Conservation (phyloP, 2,888 invertebrate species). For the Pedicia rivosa region DNA sequence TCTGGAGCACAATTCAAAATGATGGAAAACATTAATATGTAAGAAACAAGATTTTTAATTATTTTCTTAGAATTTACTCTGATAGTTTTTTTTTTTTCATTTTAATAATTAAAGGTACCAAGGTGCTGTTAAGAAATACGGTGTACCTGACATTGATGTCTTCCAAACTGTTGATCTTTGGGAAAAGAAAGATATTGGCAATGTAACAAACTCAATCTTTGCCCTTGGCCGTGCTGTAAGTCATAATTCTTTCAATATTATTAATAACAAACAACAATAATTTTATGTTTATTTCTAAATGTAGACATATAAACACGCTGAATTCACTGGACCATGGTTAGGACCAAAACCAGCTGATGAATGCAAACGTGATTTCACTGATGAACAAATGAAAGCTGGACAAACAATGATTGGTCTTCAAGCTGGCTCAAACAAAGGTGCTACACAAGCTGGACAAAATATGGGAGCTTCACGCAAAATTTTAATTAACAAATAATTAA, state of each 20-base stretch:
- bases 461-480: conserved; percentile 83
- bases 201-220: conserved; percentile 71
- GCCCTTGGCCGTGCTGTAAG: conserved; percentile 71
- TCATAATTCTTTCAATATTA: conserved; percentile 9
- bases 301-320: conserved; percentile 70
- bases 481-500: conserved; percentile 81
- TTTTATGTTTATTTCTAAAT: conserved; percentile 10
- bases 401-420: conserved; percentile 85
- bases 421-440: conserved; percentile 92
- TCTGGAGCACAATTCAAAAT: conserved; percentile 96
- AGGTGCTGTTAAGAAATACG: conserved; percentile 70
- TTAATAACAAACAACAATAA: conserved; percentile 1
- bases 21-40: conserved; percentile 94
- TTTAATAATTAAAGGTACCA: conserved; percentile 41
- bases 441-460: conserved; percentile 81
- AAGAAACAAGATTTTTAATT: neutral
- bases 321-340: conserved; percentile 73
- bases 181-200: conserved; percentile 83
- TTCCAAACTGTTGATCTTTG: conserved; percentile 96
- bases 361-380: conserved; percentile 86
- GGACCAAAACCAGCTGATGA: conserved; percentile 92
- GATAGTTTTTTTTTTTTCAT: neutral
- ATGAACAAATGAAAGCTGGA: conserved; percentile 79
- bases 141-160: conserved; percentile 78
- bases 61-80: conserved; percentile 23